These are phyloP conservation scores for Chaenogobius annularis DNA, from an alignment of 2,113 vertebrate genomes.

Conservation along the genomic window DNA sequence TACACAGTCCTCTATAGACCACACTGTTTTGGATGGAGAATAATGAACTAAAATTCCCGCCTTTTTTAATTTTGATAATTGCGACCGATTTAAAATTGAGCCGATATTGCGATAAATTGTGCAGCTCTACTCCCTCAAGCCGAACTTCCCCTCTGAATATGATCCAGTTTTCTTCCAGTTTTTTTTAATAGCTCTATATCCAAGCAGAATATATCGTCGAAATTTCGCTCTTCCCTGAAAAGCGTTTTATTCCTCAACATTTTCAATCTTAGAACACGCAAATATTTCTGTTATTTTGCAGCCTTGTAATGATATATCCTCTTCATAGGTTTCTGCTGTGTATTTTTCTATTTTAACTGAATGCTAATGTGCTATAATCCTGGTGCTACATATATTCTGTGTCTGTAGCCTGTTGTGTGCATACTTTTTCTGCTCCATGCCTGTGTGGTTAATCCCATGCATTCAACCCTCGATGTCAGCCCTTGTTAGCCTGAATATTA, in stretches of 20 bases:
- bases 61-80: too few relatives aligned
- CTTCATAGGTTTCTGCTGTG: neutral
- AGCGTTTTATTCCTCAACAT: too few relatives aligned
- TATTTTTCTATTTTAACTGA: neutral
- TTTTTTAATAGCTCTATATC: neutral
- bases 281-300: neutral
- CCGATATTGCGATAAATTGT: neutral
- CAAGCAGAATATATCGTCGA: neutral
- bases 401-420: neutral
- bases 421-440: neutral
- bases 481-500: slow-evolving; percentile 6
- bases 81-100: too few relatives aligned
- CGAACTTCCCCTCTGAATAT: slow-evolving; percentile 5
- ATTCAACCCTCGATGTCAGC: neutral
- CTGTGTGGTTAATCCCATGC: slow-evolving; percentile 11
- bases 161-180: neutral
- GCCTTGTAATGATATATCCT: neutral
- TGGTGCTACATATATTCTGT: neutral
- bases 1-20: too few relatives aligned
- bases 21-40: too few relatives aligned
- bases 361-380: neutral
- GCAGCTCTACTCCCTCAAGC: neutral
- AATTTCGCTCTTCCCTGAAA: too few relatives aligned
- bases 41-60: too few relatives aligned
- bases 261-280: neutral